Conservation (phyloP, 2,888 invertebrate genomes). For the Ceramica pisi region DNA sequence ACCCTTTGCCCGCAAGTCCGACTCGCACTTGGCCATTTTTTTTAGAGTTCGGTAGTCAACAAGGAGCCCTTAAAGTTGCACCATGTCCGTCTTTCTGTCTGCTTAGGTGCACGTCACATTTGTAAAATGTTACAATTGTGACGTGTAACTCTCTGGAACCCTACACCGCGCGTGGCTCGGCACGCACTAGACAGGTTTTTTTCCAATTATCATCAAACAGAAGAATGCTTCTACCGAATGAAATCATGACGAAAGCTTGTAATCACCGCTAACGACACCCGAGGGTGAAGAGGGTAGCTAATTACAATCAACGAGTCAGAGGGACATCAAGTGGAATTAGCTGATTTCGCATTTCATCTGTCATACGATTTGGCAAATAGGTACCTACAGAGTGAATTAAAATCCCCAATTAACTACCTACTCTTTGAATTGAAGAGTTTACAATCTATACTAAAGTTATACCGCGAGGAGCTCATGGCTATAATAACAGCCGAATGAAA, state of each 20-base stretch:
- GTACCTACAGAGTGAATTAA: background rate
- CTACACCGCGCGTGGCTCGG: too few species aligned
- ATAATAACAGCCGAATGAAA: too few species aligned
- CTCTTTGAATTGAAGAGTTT: background rate
- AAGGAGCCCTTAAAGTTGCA: too few species aligned
- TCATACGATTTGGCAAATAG: background rate
- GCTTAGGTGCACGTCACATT: too few species aligned
- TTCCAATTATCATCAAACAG: background rate
- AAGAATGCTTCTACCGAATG: background rate
- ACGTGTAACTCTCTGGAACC: too few species aligned
- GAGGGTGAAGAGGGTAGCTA: slow-evolving; percentile 17
- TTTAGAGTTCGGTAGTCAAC: too few species aligned
- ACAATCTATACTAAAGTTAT: background rate
- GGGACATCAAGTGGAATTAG: slow-evolving; percentile 9
- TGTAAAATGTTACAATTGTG: too few species aligned
- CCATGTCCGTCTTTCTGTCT: too few species aligned
- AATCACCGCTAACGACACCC: slow-evolving; percentile 38
- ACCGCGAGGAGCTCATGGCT: too few species aligned
- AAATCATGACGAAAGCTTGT: slow-evolving; percentile 14
- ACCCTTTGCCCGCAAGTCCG: too few species aligned
- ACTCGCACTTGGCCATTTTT: background rate
- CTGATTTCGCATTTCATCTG: slow-evolving; percentile 17
- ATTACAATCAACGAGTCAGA: slow-evolving; percentile 9
- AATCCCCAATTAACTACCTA: background rate
- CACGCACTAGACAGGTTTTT: too few species aligned